A percentile compares a stretch with the other conserved stretches of the same genome.
These are phyloP conservation scores for Pagetopsis macropterus DNA, from an alignment of 2,797 vertebrate species.

Conservation along the genomic window DNA sequence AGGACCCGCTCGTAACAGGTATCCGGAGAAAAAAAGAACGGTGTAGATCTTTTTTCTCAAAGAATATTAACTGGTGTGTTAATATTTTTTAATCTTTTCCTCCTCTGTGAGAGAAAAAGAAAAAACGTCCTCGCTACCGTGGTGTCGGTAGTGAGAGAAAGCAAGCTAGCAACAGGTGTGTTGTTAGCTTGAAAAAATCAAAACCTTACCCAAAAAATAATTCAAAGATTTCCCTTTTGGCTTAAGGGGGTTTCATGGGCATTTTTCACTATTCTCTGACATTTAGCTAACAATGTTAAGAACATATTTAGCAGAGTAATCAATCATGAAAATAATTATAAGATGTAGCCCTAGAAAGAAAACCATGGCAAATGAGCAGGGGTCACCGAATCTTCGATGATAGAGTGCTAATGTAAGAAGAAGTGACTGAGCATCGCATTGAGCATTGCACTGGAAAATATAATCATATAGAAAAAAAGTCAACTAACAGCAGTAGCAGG, in stretches of 20 bases:
- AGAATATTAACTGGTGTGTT: too few relatives aligned
- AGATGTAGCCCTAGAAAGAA: neutral
- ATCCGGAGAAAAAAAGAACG: too few relatives aligned
- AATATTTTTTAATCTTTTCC: too few relatives aligned
- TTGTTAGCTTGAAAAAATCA: too few relatives aligned
- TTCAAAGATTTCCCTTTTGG: fast-evolving
- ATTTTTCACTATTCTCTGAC: neutral
- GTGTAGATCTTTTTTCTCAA: too few relatives aligned
- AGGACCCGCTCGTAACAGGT: too few relatives aligned
- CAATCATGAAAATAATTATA: neutral
- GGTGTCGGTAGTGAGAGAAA: too few relatives aligned
- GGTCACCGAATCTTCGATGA: neutral
- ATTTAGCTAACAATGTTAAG: neutral
- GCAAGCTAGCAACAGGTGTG: too few relatives aligned
- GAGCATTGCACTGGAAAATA: neutral
- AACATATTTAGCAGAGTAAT: neutral
- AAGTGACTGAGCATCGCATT: neutral
- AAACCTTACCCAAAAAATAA: neutral
- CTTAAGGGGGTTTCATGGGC: neutral
- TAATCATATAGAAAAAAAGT: fast-evolving
- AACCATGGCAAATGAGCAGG: too few relatives aligned
- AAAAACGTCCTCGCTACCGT: too few relatives aligned
- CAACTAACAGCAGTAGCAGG: neutral
- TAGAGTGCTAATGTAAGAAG: neutral
- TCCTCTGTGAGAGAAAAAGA: too few relatives aligned